Base-by-base conservation (phyloP, 2,888 invertebrate genomes). In the Ophion slaviceki region DNA sequence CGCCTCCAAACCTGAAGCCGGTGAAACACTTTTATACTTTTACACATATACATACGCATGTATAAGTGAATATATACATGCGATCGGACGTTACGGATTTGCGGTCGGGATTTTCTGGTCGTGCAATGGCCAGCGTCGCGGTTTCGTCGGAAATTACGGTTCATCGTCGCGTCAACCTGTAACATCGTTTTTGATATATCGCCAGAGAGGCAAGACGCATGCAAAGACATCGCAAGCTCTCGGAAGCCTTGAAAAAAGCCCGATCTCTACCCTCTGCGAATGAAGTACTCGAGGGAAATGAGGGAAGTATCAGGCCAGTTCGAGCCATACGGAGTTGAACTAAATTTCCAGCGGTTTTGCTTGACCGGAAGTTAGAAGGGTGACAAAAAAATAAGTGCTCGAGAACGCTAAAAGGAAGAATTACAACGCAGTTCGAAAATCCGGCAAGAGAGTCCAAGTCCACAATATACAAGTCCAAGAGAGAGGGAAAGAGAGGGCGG, bases 31-130 rank as follows among this genome's bases (percentile, higher is more conserved):
- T 80, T 61, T 59, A 67, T 67, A 72, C 20, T 10, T 62, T 32
- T 20, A 32, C 10, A 79, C 8, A 70, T 62, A 70, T 28, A 62
- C 5, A 70, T 64, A 79, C 53, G 24, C 45, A 70, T 61, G 2
- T 53, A 28, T 47, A 47, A 47, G 8, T 47, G 47, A 47, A 47
- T 3, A 32, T 62, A 64, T 64, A 66, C 72, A 67, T 6, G 32
- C 64, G 64, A 62, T 47, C 45, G 47, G 67, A 59, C 53, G 66
- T 79, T 28, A 82, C 62, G 76, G 62, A 80, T 72, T 83, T 68
- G 82, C 76, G 72, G 82, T 82, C 47, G 59, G 61, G 72, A 57
- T 67, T 74, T 71, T 74, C 81, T 83, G 82, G 77, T 62, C 80
- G 74, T 68, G 77, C 77, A 74, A 82, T 59, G 77, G 47, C 79